Conservation (phyloP, 1,140 invertebrate genomes). For the Panulirus ornatus region DNA sequence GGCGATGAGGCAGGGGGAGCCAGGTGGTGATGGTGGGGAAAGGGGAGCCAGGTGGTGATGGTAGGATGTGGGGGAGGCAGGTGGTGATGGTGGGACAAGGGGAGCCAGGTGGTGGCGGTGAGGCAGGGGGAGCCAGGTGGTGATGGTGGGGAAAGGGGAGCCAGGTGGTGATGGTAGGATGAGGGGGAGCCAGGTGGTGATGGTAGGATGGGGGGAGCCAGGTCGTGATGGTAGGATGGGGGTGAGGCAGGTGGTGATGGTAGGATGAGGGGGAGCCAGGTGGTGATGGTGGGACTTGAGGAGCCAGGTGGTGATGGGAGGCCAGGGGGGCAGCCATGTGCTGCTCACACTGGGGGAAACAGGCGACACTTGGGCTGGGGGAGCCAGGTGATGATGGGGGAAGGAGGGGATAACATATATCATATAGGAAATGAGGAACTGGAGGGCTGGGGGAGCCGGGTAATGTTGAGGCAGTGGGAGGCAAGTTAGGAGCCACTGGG, state of each 20-base stretch:
- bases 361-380: not conserved
- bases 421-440: not conserved
- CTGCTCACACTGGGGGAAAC: not conserved
- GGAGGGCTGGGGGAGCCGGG: not conserved
- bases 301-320: not conserved
- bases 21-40: not conserved
- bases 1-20: too few relatives aligned
- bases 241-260: not conserved
- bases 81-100: not conserved
- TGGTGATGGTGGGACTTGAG: not conserved
- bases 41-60: not conserved
- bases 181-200: not conserved
- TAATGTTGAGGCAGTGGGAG: not conserved
- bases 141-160: not conserved
- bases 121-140: constrained; percentile 2
- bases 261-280: not conserved
- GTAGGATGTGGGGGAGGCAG: not conserved
- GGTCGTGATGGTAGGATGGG: not conserved
- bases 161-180: too few relatives aligned
- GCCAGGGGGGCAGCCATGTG: not conserved
- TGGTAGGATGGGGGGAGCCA: not conserved
- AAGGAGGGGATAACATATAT: not conserved
- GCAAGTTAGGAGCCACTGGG: not conserved
- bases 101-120: not conserved
- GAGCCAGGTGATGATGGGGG: not conserved